These are phyloP conservation scores for Sebastes jordani DNA, from an alignment of 2,797 vertebrate genomes.

Conservation along the genomic window DNA sequence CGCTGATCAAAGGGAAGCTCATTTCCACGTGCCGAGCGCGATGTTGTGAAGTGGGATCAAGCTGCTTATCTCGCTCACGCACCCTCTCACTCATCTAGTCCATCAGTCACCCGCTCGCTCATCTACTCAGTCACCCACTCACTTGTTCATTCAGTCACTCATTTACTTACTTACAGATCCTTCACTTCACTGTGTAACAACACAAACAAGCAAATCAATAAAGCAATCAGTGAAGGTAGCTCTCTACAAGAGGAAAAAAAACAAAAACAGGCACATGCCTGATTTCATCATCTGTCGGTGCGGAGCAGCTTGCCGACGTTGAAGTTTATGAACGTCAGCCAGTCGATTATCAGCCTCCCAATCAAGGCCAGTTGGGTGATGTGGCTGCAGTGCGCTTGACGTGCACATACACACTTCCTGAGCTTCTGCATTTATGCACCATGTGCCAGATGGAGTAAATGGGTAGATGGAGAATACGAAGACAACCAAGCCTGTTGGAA, in stretches of 20 bases:
- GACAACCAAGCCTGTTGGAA: too few relatives aligned
- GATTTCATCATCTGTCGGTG: constrained; percentile 48
- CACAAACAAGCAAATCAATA: constrained; percentile 54
- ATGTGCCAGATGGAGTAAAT: background rate
- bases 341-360: constrained; percentile 2
- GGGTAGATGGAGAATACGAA: background rate
- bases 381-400: background rate
- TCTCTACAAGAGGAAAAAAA: constrained; percentile 5
- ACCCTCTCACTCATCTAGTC: constrained; percentile 51
- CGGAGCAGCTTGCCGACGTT: constrained; percentile 30
- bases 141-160: constrained; percentile 27
- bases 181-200: constrained; percentile 24
- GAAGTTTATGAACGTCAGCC: constrained; percentile 37
- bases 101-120: constrained; percentile 50
- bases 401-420: background rate
- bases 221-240: constrained; percentile 41
- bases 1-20: constrained; percentile 71
- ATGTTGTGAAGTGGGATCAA: constrained; percentile 61
- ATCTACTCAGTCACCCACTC: constrained; percentile 29
- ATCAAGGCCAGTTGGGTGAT: constrained; percentile 5
- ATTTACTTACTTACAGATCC: constrained; percentile 48
- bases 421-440: background rate
- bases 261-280: background rate
- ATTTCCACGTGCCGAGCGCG: constrained; percentile 54
- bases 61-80: constrained; percentile 62